Evolutionary conservation across 2,888 invertebrate species (phyloP).

Genomic region (Phaonia tiefii): DNA sequence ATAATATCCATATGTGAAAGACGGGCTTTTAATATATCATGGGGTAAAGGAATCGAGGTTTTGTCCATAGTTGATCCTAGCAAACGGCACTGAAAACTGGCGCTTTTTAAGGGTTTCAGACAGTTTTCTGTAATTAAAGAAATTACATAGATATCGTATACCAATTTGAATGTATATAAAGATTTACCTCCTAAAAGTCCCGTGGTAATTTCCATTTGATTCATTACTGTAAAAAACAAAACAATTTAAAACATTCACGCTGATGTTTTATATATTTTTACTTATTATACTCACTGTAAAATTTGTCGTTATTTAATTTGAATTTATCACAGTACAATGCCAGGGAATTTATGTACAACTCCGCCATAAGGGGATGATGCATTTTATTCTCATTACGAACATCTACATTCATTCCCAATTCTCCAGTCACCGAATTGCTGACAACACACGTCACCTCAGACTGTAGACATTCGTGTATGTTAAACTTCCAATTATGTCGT

Average conservation of each 20-base stretch:
- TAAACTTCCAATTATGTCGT: constrained; percentile 85
- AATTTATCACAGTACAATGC: constrained; percentile 77
- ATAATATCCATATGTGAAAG: constrained; percentile 75
- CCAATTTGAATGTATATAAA: constrained; percentile 7
- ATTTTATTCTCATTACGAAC: constrained; percentile 86
- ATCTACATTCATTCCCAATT: constrained; percentile 85
- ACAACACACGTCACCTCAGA: constrained; percentile 81
- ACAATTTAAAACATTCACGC: too few relatives aligned
- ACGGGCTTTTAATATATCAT: constrained; percentile 70
- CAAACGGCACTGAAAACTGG: constrained; percentile 78
- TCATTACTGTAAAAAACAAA: constrained; percentile 73
- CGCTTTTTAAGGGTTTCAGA: constrained; percentile 76
- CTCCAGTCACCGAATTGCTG: constrained; percentile 82
- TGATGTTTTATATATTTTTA: too few relatives aligned
- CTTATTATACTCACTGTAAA: constrained; percentile 73
- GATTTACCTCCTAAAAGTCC: constrained; percentile 75
- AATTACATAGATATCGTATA: neutral
- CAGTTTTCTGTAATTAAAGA: constrained; percentile 71
- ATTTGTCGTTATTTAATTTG: constrained; percentile 72
- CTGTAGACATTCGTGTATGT: constrained; percentile 84
- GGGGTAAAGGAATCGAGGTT: constrained; percentile 20
- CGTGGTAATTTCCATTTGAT: constrained; percentile 75
- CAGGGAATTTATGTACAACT: constrained; percentile 77
- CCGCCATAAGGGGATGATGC: constrained; percentile 81
- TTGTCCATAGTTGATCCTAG: constrained; percentile 25